Evolutionary conservation across 2,113 vertebrate genomes (phyloP).

Genomic region (Brachirus orientalis): DNA sequence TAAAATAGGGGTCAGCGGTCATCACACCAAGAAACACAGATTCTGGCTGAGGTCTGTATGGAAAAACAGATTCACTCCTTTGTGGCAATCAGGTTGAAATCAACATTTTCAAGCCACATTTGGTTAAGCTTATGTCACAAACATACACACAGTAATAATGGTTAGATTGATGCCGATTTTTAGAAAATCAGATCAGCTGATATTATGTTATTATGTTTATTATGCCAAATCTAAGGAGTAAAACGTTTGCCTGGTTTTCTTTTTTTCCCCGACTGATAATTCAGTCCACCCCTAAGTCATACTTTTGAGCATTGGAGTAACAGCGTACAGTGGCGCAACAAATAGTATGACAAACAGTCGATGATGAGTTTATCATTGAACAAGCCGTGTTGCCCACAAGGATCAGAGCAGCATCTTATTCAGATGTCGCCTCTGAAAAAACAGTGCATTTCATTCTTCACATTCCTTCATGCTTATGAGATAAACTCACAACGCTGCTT

Average conservation of each 20-base stretch:
- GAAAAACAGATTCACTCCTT: background rate
- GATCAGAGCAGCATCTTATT: too few species aligned
- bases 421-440: conserved; percentile 63
- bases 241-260: too few species aligned
- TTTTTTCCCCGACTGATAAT: too few species aligned
- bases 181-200: too few species aligned
- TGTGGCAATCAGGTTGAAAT: background rate
- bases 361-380: conserved; percentile 26
- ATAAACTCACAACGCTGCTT: background rate
- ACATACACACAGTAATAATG: background rate
- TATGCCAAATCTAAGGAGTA: too few species aligned
- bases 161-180: too few species aligned
- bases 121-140: background rate
- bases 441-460: conserved; percentile 44
- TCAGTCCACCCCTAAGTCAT: too few species aligned
- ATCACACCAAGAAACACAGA: background rate
- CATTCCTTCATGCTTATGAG: conserved; percentile 30
- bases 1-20: conserved; percentile 6
- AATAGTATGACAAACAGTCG: background rate
- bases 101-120: background rate
- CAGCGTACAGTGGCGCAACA: too few species aligned
- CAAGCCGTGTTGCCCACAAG: conserved; percentile 1
- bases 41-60: background rate
- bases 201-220: too few species aligned
- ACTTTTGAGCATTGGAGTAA: too few species aligned